Evolutionary conservation across 2,113 vertebrate species (phyloP).

Genomic region (Manacus vitellinus): DNA sequence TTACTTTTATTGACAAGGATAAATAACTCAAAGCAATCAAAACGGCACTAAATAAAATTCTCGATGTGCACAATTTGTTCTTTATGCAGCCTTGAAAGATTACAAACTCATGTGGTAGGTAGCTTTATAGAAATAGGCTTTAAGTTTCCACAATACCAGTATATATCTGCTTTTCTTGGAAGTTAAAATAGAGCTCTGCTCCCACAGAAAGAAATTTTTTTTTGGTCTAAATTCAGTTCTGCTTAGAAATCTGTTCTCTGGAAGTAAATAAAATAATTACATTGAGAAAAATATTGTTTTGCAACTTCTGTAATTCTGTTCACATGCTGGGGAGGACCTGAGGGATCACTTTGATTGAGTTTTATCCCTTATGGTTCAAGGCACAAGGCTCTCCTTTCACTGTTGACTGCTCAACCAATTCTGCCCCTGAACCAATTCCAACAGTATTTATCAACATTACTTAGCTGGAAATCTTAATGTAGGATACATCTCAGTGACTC

Average conservation of each 20-base stretch:
- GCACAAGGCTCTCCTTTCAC: slow-evolving; percentile 41
- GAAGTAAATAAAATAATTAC: slow-evolving; percentile 55
- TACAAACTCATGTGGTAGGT: background rate
- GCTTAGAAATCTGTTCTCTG: slow-evolving; percentile 19
- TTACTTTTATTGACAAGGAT: slow-evolving; percentile 58
- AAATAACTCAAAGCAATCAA: slow-evolving; percentile 69
- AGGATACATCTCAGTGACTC: background rate
- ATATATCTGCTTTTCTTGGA: background rate
- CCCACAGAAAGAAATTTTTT: background rate
- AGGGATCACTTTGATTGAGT: slow-evolving; percentile 10
- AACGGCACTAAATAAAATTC: slow-evolving; percentile 53
- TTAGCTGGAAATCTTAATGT: background rate
- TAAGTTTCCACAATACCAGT: slow-evolving; percentile 12
- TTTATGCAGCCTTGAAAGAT: slow-evolving; percentile 64
- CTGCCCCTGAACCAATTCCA: slow-evolving; percentile 33
- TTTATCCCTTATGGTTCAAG: slow-evolving; percentile 38
- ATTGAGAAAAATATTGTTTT: slow-evolving; percentile 27
- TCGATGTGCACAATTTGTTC: slow-evolving; percentile 58
- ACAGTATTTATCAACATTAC: slow-evolving; percentile 10
- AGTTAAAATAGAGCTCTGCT: background rate
- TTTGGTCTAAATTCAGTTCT: slow-evolving; percentile 5
- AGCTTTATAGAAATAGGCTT: slow-evolving; percentile 21
- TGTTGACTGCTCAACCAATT: slow-evolving; percentile 42
- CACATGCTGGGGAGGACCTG: background rate
- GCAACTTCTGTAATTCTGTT: background rate